phyloP scores from a whole-genome alignment of 2,797 vertebrate species.

The Betta splendens region DNA sequence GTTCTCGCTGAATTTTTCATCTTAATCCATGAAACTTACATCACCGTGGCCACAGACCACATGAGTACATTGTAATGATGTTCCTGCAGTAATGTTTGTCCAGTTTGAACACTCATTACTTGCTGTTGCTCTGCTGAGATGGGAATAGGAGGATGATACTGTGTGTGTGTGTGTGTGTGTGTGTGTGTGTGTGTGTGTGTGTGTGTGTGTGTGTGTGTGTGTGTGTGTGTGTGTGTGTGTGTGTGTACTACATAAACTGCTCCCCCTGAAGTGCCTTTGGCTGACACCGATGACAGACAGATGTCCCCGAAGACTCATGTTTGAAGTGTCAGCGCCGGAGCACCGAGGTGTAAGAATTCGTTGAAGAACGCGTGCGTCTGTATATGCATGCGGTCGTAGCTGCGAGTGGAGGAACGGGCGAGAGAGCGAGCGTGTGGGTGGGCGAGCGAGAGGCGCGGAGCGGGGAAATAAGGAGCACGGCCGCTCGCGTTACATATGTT shows the following conservation, averaged over 20 bases:
- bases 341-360: conserved; percentile 51
- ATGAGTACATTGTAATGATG: conserved; percentile 56
- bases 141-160: background rate
- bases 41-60: conserved; percentile 41
- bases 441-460: conserved; percentile 8
- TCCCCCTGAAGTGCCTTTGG: conserved; percentile 28
- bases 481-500: conserved; percentile 56
- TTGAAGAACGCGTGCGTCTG: conserved; percentile 38
- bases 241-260: conserved; percentile 30
- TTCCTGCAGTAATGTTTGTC: conserved; percentile 61
- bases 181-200: too few species aligned
- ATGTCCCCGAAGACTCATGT: conserved; percentile 68
- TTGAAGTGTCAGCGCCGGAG: conserved; percentile 52
- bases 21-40: conserved; percentile 74
- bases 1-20: conserved; percentile 76
- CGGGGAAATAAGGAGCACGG: conserved; percentile 10
- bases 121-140: conserved; percentile 18
- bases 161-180: background rate
- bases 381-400: conserved; percentile 4
- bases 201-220: too few species aligned
- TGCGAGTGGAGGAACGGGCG: conserved; percentile 14
- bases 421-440: background rate
- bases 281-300: conserved; percentile 63
- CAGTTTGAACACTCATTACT: conserved; percentile 51
- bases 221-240: conserved; percentile 8